Conservation (phyloP, 2,797 vertebrate species). For the Brachyrhaphis roseni region DNA sequence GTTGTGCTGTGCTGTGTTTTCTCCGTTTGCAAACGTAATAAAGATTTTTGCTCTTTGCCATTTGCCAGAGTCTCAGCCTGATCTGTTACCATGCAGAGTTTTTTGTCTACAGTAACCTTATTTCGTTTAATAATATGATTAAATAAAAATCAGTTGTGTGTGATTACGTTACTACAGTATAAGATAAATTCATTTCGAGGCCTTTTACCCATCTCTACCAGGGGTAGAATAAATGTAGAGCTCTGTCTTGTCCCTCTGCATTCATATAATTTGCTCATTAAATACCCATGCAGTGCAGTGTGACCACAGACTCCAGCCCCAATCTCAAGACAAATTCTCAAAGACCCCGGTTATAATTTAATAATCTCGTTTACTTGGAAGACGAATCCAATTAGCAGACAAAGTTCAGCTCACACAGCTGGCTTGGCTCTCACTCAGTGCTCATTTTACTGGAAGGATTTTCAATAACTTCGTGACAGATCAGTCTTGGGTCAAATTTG, state of each 20-base stretch:
- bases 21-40: too few relatives aligned
- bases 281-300: background rate
- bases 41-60: too few relatives aligned
- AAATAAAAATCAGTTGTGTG: background rate
- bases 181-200: background rate
- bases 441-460: background rate
- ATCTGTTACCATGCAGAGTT: too few relatives aligned
- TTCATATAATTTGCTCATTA: background rate
- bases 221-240: background rate
- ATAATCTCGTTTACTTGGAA: conserved; percentile 10
- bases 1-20: too few relatives aligned
- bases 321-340: conserved; percentile 9
- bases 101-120: too few relatives aligned
- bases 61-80: too few relatives aligned
- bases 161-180: background rate
- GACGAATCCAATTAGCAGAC: conserved; percentile 9
- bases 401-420: background rate
- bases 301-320: background rate
- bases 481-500: background rate
- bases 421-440: background rate
- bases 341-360: conserved; percentile 24
- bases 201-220: background rate
- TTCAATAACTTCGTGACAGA: background rate
- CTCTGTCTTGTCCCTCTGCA: background rate
- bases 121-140: too few relatives aligned